Conservation (phyloP, 2,888 invertebrate genomes). For the Dasypolia templi region DNA sequence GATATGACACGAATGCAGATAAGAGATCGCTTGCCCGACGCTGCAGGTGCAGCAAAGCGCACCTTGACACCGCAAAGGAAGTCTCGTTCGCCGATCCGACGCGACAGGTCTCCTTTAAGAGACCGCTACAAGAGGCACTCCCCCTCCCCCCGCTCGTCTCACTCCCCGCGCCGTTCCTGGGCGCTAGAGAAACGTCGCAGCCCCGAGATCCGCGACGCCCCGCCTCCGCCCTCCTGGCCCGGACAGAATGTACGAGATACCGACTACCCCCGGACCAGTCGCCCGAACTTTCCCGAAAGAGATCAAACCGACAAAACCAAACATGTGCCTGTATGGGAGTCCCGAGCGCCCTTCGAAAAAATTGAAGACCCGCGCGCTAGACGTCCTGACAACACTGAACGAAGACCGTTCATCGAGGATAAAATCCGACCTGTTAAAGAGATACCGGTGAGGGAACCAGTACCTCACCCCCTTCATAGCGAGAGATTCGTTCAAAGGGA, state of each 20-base stretch:
- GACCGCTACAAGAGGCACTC: conserved; percentile 82
- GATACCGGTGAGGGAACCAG: conserved; percentile 45
- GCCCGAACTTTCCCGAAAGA: conserved; percentile 66
- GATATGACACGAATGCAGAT: conserved; percentile 53
- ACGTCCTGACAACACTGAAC: conserved; percentile 64
- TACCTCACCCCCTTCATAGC: conserved; percentile 28
- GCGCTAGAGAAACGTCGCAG: conserved; percentile 84
- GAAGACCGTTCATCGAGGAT: conserved; percentile 69
- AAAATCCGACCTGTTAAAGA: conserved; percentile 63
- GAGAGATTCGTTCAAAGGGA: conserved; percentile 61
- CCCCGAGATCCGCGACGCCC: conserved; percentile 77
- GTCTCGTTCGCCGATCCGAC: conserved; percentile 79
- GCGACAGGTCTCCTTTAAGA: conserved; percentile 79
- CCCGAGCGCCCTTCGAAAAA: conserved; percentile 42
- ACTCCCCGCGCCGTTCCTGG: conserved; percentile 85
- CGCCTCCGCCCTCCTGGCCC: conserved; percentile 85
- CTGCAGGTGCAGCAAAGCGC: conserved; percentile 41
- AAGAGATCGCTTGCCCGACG: conserved; percentile 64
- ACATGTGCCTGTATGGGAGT: conserved; percentile 66
- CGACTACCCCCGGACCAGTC: conserved; percentile 54
- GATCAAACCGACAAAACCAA: conserved; percentile 53
- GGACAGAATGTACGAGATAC: conserved; percentile 70
- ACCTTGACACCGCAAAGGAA: conserved; percentile 59
- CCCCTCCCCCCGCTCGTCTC: conserved; percentile 76
- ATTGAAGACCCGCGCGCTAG: conserved; percentile 56